phyloP scores from a whole-genome alignment of 2,797 vertebrate genomes.

The Pogonophryne albipinna region DNA sequence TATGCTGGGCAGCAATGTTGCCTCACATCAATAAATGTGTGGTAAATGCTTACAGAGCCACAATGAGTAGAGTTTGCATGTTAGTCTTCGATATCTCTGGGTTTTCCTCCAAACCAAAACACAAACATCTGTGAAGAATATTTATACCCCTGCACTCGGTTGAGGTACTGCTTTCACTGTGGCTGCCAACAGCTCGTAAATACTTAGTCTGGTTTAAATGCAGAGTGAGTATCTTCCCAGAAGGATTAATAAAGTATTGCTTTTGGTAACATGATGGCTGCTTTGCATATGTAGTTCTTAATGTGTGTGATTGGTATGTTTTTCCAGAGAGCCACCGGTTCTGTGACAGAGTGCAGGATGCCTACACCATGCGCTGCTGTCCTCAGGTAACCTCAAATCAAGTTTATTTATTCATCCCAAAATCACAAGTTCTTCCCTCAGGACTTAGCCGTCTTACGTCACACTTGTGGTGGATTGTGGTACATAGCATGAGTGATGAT shows the following conservation, averaged over 20 bases:
- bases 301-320: constrained; percentile 38
- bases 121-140: constrained; percentile 10
- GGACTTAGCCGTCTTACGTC: neutral
- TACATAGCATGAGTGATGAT: neutral
- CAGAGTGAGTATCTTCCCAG: neutral
- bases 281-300: constrained; percentile 1
- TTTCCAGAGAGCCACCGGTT: constrained; percentile 95
- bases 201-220: constrained; percentile 3
- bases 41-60: neutral
- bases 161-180: constrained; percentile 6
- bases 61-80: neutral
- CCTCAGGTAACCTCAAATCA: constrained; percentile 89
- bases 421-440: constrained; percentile 17
- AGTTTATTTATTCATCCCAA: constrained; percentile 9
- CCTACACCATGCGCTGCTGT: constrained; percentile 97
- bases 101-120: constrained; percentile 1
- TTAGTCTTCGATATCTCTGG: neutral
- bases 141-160: neutral
- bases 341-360: constrained; percentile 97
- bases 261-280: constrained; percentile 9
- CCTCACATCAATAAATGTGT: neutral
- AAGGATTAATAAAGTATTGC: constrained; percentile 19
- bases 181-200: constrained; percentile 21
- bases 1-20: neutral
- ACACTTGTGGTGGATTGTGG: neutral